Evolutionary conservation across 2,797 vertebrate genomes (phyloP), one percentile per base, ranked within the genome.

Genomic region (Ctenosaura bakeri): DNA sequence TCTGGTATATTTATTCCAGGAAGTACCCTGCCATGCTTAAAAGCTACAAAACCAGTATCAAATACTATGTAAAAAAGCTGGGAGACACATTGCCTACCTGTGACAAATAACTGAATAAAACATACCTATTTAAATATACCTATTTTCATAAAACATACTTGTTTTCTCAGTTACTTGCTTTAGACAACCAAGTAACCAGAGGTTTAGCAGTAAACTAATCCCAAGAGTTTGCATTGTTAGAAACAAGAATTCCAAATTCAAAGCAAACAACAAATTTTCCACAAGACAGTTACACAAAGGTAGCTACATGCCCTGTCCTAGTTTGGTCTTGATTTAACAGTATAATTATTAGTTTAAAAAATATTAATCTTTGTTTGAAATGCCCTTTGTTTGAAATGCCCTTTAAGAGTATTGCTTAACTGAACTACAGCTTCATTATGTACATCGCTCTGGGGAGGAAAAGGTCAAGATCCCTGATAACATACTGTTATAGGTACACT

Each of bases 221-320:
- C 26, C 52, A 42, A n/a, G n/a, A 69, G 20, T 26, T 62, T 62
- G 29, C n/a, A 38, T 59, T 84, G 35, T 32, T 46, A 88, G 69
- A 87, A 77, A 74, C 46, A 10, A 88, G 69, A 35, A 24, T 20
- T 38, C 5, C 42, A 50, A 1, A 78, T 85, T 78, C 46, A 62
- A 85, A 89, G 50, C 62, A 83, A 89, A 83, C 14, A 76, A 10
- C 56, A 32, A 1, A 77, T 77, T 66, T 89, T 66, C 9, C 13
- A 77, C n/a, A 29, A 59, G 16, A 83, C 14, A 74, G 1, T 59
- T 59, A 59, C 12, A 56, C 26, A 10, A 18, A 83, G 42, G 2
- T 86, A 66, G 10, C 42, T 54, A 35, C 54, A 71, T 46, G 29
- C 1, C 38, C 20, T 74, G 54, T 62, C 35, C 14, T 8, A 42